Conservation (phyloP, 2,888 invertebrate genomes). For the Epirrhoe alternata region DNA sequence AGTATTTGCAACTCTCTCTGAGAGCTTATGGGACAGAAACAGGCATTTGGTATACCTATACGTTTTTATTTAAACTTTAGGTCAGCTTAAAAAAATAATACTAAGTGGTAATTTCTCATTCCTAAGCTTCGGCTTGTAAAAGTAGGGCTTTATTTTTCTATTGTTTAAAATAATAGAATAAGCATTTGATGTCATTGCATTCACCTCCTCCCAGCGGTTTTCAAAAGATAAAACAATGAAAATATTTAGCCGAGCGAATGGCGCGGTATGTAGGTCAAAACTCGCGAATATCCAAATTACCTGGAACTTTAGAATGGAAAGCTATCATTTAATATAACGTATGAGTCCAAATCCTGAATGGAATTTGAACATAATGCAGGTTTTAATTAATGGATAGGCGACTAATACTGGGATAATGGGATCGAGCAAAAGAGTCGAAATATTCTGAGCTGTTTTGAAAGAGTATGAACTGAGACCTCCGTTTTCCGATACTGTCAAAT, state of each 20-base stretch:
- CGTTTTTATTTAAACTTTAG: background rate
- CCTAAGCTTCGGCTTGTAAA: too few species aligned
- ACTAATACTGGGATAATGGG: conserved; percentile 42
- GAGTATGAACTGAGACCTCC: conserved; percentile 5
- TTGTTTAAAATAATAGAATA: background rate
- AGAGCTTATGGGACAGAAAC: background rate
- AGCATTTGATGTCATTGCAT: background rate
- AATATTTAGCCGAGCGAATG: background rate
- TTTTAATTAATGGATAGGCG: conserved; percentile 54
- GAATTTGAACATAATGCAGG: conserved; percentile 53
- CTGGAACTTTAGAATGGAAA: conserved; percentile 30
- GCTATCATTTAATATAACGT: conserved; percentile 39
- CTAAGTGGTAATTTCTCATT: too few species aligned
- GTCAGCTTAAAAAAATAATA: background rate
- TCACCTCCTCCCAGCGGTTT: background rate
- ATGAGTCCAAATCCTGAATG: conserved; percentile 42
- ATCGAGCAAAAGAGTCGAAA: conserved; percentile 16
- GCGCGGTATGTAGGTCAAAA: background rate
- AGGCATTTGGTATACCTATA: too few species aligned
- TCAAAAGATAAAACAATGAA: background rate
- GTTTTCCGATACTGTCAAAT: too few species aligned
- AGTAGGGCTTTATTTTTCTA: background rate
- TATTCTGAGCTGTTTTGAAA: background rate
- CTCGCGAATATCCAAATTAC: conserved; percentile 27
- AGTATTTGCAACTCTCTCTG: background rate